These are phyloP conservation scores for Cristatella mucedo DNA, from an alignment of 2,888 invertebrate species.

Conservation along the genomic window DNA sequence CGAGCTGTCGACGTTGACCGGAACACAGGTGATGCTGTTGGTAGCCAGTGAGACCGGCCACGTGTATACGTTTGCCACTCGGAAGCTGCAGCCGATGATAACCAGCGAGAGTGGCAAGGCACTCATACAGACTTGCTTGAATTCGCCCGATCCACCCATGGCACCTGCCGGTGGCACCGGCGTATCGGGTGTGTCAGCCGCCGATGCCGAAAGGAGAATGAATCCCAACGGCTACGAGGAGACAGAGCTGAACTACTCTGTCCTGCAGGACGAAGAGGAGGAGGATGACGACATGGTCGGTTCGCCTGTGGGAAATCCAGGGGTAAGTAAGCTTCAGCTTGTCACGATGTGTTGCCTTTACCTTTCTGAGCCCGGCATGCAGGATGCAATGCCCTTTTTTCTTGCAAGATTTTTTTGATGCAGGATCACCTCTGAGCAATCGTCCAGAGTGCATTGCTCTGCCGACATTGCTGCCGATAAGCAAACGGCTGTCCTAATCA, in stretches of 20 bases:
- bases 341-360: no score
- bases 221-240: conserved; percentile 96
- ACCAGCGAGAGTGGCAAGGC: conserved; percentile 81
- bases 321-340: no score
- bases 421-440: no score
- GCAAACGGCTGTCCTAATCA: no score
- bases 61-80: conserved; percentile 97
- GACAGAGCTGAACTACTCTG: conserved; percentile 77
- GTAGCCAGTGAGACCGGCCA: conserved; percentile 98
- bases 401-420: no score
- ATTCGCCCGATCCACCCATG: conserved; percentile 77
- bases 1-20: conserved; percentile 93
- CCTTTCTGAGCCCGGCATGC: no score
- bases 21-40: conserved; percentile 97
- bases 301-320: no score
- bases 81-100: conserved; percentile 91
- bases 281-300: no score
- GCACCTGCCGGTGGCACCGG: conserved; percentile 27
- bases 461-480: no score
- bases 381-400: no score
- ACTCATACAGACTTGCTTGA: conserved; percentile 92
- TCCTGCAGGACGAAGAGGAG: conserved; percentile 49
- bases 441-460: no score
- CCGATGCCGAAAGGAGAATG: conserved; percentile 70
- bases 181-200: conserved; percentile 38